These are phyloP conservation scores for Poecilobothrus nobilitatus DNA, from an alignment of 2,888 invertebrate genomes.

Conservation along the genomic window DNA sequence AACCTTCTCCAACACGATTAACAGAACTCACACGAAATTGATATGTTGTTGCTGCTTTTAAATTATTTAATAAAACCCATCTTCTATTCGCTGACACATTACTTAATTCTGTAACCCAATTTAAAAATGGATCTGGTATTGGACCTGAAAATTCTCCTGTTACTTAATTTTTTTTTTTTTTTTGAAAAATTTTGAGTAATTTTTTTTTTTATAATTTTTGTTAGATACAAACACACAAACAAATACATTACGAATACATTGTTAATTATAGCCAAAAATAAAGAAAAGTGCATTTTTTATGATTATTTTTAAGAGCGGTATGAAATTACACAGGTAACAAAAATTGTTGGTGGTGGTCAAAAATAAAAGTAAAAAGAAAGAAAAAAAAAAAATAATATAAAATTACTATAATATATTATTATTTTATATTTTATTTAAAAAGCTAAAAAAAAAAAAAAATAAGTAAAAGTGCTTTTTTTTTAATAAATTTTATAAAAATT, in stretches of 20 bases:
- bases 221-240: constrained; percentile 20
- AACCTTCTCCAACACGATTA: constrained; percentile 92
- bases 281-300: constrained; percentile 11
- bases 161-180: constrained; percentile 2
- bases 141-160: constrained; percentile 56
- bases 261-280: constrained; percentile 8
- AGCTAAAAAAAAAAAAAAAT: too few species aligned
- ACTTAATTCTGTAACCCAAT: constrained; percentile 80
- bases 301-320: background rate
- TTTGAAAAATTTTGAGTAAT: background rate
- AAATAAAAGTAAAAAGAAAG: too few species aligned
- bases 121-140: constrained; percentile 73
- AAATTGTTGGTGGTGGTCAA: too few species aligned
- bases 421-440: too few species aligned
- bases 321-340: too few species aligned
- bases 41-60: constrained; percentile 91
- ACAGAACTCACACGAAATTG: constrained; percentile 96
- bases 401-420: too few species aligned
- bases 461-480: too few species aligned
- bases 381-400: too few species aligned
- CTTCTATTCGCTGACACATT: constrained; percentile 74
- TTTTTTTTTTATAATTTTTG: constrained; percentile 29
- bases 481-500: too few species aligned
- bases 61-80: constrained; percentile 70
- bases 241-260: constrained; percentile 3